phyloP scores from a whole-genome alignment of 2,113 vertebrate genomes.

The Murina feae region DNA sequence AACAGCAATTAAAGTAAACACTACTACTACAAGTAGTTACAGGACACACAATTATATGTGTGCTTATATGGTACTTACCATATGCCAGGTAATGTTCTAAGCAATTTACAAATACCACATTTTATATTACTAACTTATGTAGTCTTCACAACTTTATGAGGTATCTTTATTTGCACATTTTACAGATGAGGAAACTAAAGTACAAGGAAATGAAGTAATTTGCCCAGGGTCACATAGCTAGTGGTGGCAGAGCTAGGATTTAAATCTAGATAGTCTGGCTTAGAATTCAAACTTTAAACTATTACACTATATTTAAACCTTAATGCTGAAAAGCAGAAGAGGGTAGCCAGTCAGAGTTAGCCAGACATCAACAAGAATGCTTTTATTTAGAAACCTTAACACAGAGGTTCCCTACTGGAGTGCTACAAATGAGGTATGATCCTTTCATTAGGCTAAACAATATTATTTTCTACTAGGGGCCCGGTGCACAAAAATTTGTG shows the following conservation, averaged over 20 bases:
- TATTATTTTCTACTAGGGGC: not conserved
- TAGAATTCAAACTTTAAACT: not conserved
- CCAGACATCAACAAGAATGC: not conserved
- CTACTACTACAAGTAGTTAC: not conserved
- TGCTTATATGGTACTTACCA: not conserved
- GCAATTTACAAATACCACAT: not conserved
- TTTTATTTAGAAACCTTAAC: constrained; percentile 2
- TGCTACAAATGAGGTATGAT: not conserved
- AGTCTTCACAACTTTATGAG: not conserved
- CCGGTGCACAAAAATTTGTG: too few species aligned
- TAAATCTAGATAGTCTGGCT: not conserved
- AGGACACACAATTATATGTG: not conserved
- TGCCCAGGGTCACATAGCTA: not conserved
- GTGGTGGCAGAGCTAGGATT: not conserved
- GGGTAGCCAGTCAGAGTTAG: not conserved
- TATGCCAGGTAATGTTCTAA: not conserved
- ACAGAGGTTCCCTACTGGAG: not conserved
- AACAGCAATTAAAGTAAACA: accelerated
- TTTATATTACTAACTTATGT: not conserved
- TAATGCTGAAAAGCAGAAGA: not conserved
- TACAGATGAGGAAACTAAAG: constrained; percentile 27
- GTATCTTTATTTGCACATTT: not conserved
- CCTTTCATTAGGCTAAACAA: not conserved
- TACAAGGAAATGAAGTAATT: not conserved
- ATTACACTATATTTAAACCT: not conserved